A percentile compares a stretch with the other conserved stretches of the same genome.
These are phyloP conservation scores for Trachythela sp. DNA, from an alignment of 64 coral and sea anemone genomes.

Conservation along the genomic window DNA sequence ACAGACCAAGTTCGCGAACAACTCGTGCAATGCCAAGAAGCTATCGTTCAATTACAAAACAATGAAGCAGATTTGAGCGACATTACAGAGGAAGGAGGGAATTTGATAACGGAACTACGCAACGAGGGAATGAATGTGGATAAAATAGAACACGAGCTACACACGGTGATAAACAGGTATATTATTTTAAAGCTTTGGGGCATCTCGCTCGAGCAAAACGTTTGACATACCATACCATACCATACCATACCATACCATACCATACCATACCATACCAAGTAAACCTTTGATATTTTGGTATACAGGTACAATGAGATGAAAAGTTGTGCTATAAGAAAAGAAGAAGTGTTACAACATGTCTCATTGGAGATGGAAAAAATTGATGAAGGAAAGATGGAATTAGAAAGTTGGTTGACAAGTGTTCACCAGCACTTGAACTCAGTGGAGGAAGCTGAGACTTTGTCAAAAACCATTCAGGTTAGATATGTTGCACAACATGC, in stretches of 20 bases:
- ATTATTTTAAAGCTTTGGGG: too few relatives aligned
- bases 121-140: conserved; percentile 68
- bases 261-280: conserved; percentile 26
- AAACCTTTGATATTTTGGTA: not conserved
- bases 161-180: conserved; percentile 38
- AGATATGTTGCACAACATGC: not conserved
- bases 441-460: not conserved
- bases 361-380: conserved; percentile 75
- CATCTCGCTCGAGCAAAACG: too few relatives aligned
- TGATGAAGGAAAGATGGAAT: conserved; percentile 5
- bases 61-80: conserved; percentile 58
- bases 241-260: conserved; percentile 27
- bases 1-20: not conserved
- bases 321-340: conserved; percentile 30
- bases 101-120: conserved; percentile 64
- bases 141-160: conserved; percentile 69
- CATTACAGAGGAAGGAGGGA: conserved; percentile 65
- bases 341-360: conserved; percentile 62
- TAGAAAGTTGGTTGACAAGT: not conserved
- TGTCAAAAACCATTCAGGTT: not conserved
- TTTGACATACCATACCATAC: not conserved
- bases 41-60: conserved; percentile 57
- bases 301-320: not conserved
- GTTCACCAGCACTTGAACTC: not conserved
- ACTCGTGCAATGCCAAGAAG: conserved; percentile 24